Evolutionary conservation across 2,888 invertebrate species (phyloP).

Genomic region (Drosophila peninsularis): DNA sequence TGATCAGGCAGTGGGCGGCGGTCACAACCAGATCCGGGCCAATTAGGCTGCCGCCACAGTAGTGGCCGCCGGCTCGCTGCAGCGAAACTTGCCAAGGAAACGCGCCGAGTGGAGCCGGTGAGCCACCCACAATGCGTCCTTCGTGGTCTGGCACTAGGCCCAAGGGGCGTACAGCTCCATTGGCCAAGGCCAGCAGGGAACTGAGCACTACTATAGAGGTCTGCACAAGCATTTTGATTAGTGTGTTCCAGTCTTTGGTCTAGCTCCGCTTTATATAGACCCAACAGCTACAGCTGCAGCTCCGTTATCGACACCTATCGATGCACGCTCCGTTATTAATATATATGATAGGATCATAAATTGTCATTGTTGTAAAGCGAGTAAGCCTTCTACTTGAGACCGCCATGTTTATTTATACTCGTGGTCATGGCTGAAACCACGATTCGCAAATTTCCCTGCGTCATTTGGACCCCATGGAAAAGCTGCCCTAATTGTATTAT

Average conservation of each 20-base stretch:
- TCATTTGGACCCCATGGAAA: not conserved
- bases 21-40: slow-evolving; percentile 85
- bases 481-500: not conserved
- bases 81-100: slow-evolving; percentile 81
- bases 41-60: slow-evolving; percentile 86
- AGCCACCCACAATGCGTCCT: slow-evolving; percentile 62
- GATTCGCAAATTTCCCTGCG: not conserved
- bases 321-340: slow-evolving; percentile 2
- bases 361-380: slow-evolving; percentile 2
- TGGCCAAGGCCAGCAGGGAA: slow-evolving; percentile 18
- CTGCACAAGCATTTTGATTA: slow-evolving; percentile 16
- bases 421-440: not conserved
- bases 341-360: slow-evolving; percentile 23
- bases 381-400: slow-evolving; percentile 30
- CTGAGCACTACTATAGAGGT: slow-evolving; percentile 7
- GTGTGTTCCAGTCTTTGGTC: not conserved
- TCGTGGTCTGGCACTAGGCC: slow-evolving; percentile 17
- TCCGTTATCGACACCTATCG: not conserved
- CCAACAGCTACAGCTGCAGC: slow-evolving; percentile 5
- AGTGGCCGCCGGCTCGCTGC: slow-evolving; percentile 84
- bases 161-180: slow-evolving; percentile 23
- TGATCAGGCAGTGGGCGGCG: slow-evolving; percentile 87
- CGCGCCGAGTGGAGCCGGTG: slow-evolving; percentile 55
- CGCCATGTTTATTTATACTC: not conserved
- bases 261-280: slow-evolving; percentile 21